phyloP scores from a whole-genome alignment of 92 coral and sea anemone species.

The Scolanthus callimorphus region DNA sequence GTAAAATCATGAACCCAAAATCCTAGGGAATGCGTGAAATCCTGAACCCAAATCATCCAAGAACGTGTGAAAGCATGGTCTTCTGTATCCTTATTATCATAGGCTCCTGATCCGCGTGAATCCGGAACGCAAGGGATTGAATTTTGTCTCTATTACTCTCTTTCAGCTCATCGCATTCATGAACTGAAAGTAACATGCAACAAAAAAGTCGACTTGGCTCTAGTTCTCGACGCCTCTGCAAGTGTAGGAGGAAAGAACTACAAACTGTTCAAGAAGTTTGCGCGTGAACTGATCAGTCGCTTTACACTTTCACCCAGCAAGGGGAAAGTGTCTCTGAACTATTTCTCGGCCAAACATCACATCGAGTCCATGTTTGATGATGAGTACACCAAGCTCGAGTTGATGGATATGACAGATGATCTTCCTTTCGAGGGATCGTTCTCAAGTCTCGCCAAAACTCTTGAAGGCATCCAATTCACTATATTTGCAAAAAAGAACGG shows the following conservation, averaged over 20 bases:
- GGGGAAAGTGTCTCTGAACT: constrained; percentile 27
- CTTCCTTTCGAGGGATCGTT: constrained; percentile 34
- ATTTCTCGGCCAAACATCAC: constrained; percentile 29
- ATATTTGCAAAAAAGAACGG: constrained; percentile 22
- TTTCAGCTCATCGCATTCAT: no score
- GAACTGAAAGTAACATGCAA: constrained; percentile 11
- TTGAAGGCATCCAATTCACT: constrained; percentile 7
- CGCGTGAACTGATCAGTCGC: constrained; percentile 12
- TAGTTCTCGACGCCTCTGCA: constrained; percentile 45
- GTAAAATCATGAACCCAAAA: no score
- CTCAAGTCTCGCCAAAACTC: constrained; percentile 9
- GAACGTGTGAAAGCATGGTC: no score
- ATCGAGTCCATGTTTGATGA: constrained; percentile 18
- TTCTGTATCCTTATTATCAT: no score
- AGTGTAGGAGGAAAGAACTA: constrained; percentile 42
- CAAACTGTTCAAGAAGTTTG: constrained; percentile 21
- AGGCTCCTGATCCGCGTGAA: no score
- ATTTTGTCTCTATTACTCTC: no score
- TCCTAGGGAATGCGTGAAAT: no score
- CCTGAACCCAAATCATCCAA: no score
- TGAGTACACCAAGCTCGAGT: background rate
- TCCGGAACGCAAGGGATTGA: no score
- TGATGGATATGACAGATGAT: constrained; percentile 2
- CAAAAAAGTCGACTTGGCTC: constrained; percentile 37
- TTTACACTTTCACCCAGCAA: constrained; percentile 11